Percentiles rank a stretch among this genome's conserved stretches.
phyloP scores from a whole-genome alignment of 2,113 vertebrate species.

The cat (Felis catus) region DNA sequence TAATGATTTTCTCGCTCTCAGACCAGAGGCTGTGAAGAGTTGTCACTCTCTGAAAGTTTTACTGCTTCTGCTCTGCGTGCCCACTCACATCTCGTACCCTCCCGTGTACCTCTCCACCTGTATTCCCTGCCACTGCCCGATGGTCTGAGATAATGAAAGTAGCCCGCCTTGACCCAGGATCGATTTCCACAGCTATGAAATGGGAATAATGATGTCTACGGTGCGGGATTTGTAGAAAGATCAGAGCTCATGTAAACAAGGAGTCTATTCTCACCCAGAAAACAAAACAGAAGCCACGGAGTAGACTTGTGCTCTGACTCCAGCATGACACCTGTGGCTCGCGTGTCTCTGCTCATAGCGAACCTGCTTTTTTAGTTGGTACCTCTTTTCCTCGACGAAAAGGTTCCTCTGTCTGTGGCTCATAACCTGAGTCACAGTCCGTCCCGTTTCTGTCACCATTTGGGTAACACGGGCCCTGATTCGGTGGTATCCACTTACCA shows the following conservation, averaged over 20 bases:
- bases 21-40: background rate
- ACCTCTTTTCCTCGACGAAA: background rate
- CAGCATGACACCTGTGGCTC: background rate
- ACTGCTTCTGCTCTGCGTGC: accelerated
- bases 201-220: background rate
- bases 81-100: accelerated
- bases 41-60: background rate
- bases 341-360: background rate
- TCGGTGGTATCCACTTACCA: background rate
- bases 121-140: background rate
- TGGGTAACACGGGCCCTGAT: background rate
- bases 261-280: background rate
- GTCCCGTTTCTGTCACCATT: background rate
- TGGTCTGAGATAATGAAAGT: background rate
- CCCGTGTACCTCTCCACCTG: background rate
- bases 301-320: background rate
- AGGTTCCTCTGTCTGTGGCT: background rate
- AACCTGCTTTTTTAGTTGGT: background rate
- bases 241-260: background rate
- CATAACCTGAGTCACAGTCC: background rate
- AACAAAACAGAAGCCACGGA: background rate
- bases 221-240: background rate
- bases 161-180: background rate
- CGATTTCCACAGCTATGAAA: background rate
- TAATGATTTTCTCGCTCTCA: background rate